phyloP scores from a whole-genome alignment of 2,888 invertebrate species.

The Lingula anatina region DNA sequence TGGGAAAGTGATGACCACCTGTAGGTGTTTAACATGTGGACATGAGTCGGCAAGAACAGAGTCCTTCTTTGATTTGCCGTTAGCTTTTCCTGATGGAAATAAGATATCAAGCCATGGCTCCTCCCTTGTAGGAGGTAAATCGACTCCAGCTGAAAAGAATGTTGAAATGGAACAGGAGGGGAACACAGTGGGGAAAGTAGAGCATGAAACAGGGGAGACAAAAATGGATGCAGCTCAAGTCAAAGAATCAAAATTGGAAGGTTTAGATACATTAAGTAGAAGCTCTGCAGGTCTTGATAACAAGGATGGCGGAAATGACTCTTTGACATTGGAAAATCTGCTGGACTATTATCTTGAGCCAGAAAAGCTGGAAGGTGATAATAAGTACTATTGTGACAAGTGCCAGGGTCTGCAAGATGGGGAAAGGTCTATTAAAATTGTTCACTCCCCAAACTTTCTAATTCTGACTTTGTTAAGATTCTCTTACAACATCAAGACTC shows the following conservation, averaged over 20 bases:
- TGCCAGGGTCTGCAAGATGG: conserved; percentile 74
- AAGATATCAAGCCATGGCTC: no score
- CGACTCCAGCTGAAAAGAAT: no score
- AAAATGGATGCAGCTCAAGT: no score
- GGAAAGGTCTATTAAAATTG: conserved; percentile 65
- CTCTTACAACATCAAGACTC: conserved; percentile 66
- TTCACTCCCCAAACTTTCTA: conserved; percentile 71
- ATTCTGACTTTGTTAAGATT: conserved; percentile 79
- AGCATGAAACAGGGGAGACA: no score
- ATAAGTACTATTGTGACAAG: conserved; percentile 74
- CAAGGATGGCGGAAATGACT: conserved; percentile 7
- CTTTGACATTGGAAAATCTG: conserved; percentile 64
- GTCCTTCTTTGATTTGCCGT: conserved; percentile 69
- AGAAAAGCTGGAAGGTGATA: conserved; percentile 74
- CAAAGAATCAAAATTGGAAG: no score
- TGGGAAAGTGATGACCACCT: conserved; percentile 69
- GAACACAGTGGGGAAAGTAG: no score
- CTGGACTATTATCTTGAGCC: conserved; percentile 72
- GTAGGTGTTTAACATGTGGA: conserved; percentile 69
- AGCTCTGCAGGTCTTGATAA: not conserved
- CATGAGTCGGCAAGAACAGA: conserved; percentile 70
- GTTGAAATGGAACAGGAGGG: no score
- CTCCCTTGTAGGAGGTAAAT: no score
- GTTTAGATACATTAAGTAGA: not conserved
- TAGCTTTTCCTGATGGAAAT: conserved; percentile 51